Conservation (phyloP, 2,113 vertebrate genomes). For the Leuciscus idus region DNA sequence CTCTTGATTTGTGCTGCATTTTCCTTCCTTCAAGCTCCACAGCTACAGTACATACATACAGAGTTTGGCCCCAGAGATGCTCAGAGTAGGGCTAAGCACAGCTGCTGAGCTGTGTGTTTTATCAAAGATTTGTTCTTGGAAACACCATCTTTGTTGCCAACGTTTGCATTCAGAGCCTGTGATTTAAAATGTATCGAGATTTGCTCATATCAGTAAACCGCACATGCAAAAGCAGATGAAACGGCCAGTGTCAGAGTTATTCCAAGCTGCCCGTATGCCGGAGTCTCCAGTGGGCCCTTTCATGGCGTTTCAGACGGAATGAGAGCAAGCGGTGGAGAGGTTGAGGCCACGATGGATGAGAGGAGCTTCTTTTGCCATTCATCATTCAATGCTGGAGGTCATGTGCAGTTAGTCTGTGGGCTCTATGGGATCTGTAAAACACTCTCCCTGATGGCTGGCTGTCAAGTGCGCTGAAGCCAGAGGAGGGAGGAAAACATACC, state of each 20-base stretch:
- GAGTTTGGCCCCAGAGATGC: constrained; percentile 33
- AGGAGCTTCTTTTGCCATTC: constrained; percentile 74
- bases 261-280: constrained; percentile 59
- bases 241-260: constrained; percentile 56
- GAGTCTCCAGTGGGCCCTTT: constrained; percentile 55
- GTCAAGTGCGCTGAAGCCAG: constrained; percentile 63
- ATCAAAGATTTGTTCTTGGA: constrained; percentile 49
- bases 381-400: constrained; percentile 78
- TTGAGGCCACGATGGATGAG: constrained; percentile 73
- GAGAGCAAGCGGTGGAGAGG: constrained; percentile 61
- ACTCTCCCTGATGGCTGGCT: constrained; percentile 69
- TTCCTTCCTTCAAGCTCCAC: constrained; percentile 8
- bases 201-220: constrained; percentile 52
- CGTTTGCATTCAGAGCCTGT: constrained; percentile 54
- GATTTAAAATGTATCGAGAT: constrained; percentile 52
- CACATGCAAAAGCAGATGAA: constrained; percentile 59
- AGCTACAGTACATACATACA: constrained; percentile 36
- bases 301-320: constrained; percentile 64
- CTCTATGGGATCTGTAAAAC: constrained; percentile 77
- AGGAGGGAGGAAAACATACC: constrained; percentile 54
- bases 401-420: constrained; percentile 78
- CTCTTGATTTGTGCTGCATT: constrained; percentile 22
- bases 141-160: constrained; percentile 49
- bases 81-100: constrained; percentile 45
- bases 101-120: constrained; percentile 42